A percentile compares a stretch with the other conserved stretches of the same genome.
Evolutionary conservation across 2,888 invertebrate species (phyloP).

Genomic region (Agriopis marginaria): DNA sequence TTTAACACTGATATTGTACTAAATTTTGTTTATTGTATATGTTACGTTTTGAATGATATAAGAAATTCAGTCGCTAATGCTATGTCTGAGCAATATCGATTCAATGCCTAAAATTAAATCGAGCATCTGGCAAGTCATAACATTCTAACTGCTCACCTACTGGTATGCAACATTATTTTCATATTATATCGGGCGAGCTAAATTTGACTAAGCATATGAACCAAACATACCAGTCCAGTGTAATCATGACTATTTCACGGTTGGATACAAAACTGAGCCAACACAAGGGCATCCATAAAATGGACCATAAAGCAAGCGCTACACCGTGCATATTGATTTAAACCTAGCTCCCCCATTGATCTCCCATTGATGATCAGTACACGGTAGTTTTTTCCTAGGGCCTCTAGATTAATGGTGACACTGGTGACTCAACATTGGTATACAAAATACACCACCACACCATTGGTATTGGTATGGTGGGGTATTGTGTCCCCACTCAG

Average conservation of each 20-base stretch:
- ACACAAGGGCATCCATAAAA: slow-evolving; percentile 46
- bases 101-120: slow-evolving; percentile 13
- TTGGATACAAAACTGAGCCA: slow-evolving; percentile 56
- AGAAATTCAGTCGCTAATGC: background rate
- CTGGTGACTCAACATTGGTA: no score
- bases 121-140: slow-evolving; percentile 29
- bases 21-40: background rate
- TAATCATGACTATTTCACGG: slow-evolving; percentile 66
- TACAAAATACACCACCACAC: no score
- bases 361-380: no score
- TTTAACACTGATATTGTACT: background rate
- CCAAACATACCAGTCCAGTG: slow-evolving; percentile 55
- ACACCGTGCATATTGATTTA: background rate
- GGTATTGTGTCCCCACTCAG: no score
- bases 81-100: background rate
- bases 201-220: slow-evolving; percentile 50
- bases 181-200: slow-evolving; percentile 52
- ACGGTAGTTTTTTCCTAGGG: background rate
- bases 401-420: no score
- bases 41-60: background rate
- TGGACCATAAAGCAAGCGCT: background rate
- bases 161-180: slow-evolving; percentile 36
- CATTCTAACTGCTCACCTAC: slow-evolving; percentile 11
- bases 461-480: no score
- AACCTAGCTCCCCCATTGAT: no score